A percentile compares a stretch with the other conserved stretches of the same genome.
phyloP scores from a whole-genome alignment of 2,888 invertebrate genomes.

The Gryllus longicercus region DNA sequence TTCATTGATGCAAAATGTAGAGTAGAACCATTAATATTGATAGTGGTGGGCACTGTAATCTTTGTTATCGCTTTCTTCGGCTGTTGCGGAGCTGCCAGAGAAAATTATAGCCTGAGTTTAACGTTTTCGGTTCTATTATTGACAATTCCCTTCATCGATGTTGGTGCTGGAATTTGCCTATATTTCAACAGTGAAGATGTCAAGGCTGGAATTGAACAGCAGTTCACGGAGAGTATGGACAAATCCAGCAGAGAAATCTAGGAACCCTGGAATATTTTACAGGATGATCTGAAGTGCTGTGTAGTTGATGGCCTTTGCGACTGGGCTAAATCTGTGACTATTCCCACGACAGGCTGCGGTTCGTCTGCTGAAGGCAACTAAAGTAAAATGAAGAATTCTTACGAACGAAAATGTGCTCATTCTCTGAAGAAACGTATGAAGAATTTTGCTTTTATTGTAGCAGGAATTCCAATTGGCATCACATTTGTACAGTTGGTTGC shows the following conservation, averaged over 20 bases:
- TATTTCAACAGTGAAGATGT: slow-evolving; percentile 72
- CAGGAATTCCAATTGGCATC: slow-evolving; percentile 78
- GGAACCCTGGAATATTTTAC: slow-evolving; percentile 78
- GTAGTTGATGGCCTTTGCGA: slow-evolving; percentile 65
- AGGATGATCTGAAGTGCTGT: slow-evolving; percentile 65
- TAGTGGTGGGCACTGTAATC: slow-evolving; percentile 82
- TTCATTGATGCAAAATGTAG: slow-evolving; percentile 80
- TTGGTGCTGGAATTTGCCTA: slow-evolving; percentile 79
- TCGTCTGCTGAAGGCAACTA: slow-evolving; percentile 53
- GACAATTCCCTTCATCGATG: slow-evolving; percentile 76
- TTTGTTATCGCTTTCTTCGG: slow-evolving; percentile 93
- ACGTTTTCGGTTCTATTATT: slow-evolving; percentile 76
- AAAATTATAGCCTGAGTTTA: slow-evolving; percentile 93
- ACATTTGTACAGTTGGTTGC: slow-evolving; percentile 83
- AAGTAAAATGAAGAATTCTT: slow-evolving; percentile 49
- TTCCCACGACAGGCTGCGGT: slow-evolving; percentile 70
- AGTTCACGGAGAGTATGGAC: slow-evolving; percentile 69
- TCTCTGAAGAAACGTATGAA: slow-evolving; percentile 63
- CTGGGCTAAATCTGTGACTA: slow-evolving; percentile 55
- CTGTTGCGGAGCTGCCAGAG: slow-evolving; percentile 95
- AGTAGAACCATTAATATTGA: slow-evolving; percentile 79
- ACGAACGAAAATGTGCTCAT: slow-evolving; percentile 62
- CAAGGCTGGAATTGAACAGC: slow-evolving; percentile 61
- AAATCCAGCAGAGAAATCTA: slow-evolving; percentile 59
- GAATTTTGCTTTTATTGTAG: slow-evolving; percentile 70